phyloP scores from a whole-genome alignment of 2,113 vertebrate genomes.

The Pipra filicauda region DNA sequence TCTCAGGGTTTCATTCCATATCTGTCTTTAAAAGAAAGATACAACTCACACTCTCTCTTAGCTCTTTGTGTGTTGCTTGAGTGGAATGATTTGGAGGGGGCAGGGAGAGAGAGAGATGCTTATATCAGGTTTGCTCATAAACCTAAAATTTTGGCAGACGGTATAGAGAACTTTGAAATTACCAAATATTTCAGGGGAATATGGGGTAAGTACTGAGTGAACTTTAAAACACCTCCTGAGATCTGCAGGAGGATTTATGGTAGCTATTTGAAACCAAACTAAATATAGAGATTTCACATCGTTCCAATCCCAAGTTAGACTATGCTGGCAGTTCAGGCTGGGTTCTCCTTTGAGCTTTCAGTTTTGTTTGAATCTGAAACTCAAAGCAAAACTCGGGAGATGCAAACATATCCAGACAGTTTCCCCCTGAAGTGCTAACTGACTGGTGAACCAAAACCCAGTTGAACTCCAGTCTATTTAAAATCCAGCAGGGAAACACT shows the following conservation, averaged over 20 bases:
- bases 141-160: not conserved
- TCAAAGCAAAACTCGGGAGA: conserved; percentile 16
- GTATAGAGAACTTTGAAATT: not conserved
- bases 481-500: not conserved
- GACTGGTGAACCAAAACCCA: conserved; percentile 44
- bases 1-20: not conserved
- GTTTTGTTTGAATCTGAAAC: conserved; percentile 17
- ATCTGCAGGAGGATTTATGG: not conserved
- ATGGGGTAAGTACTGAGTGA: not conserved
- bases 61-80: not conserved
- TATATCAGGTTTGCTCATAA: not conserved
- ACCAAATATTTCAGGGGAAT: conserved; percentile 3
- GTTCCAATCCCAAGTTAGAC: conserved; percentile 19
- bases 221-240: conserved; percentile 22
- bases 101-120: not conserved
- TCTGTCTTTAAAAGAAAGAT: not conserved
- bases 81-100: not conserved
- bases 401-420: conserved; percentile 29
- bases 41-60: not conserved
- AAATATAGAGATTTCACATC: conserved; percentile 39
- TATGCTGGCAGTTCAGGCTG: not conserved
- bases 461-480: conserved; percentile 30
- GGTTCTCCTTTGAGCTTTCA: conserved; percentile 14
- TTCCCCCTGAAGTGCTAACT: conserved; percentile 30
- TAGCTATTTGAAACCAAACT: conserved; percentile 47